Base-by-base conservation (phyloP, 2,888 invertebrate genomes). In the Neoaliturus tenellus region DNA sequence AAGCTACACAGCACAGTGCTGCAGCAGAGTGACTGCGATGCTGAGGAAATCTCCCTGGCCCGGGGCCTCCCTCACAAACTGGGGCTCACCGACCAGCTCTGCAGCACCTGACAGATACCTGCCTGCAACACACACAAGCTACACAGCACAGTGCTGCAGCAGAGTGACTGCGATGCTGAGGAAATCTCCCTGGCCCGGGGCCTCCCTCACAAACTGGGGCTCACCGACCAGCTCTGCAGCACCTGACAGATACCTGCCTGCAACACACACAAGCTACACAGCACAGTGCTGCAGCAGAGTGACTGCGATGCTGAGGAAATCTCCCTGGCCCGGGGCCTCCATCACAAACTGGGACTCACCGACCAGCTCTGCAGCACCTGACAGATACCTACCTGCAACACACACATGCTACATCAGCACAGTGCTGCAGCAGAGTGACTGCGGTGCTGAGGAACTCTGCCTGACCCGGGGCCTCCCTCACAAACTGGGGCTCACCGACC, bases 201-300 rank as follows among this genome's bases (percentile, higher is more conserved):
- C 71, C 6, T 80, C 80, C 28, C 48, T 33, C 23, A 84, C 51
- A 39, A 67, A 84, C 80, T 84, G 84, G n/a, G 84, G 84, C 44
- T 75, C 82, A 28, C 20, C 10, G 10, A 78, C 55, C 51, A 84
- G 71, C 25, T 84, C 82, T 23, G 31, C 67, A n/a, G 20, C 17
- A 17, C 78, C 58, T 6, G 55, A 62, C 17, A 82, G 39, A 28
- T 73, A 82, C n/a, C 41, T 28, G 48, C 58, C 82, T 82, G 28
- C 28, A 80, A 81, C 51, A 25, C 71, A 71, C 3, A 33, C 23
- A 14, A 3, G 6, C 48, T 14, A 8, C n/a, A 55, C 23, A 20
- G 25, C 84, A 62, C 85, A 85, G 8, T 73, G 75, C 20, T 87
- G 83, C 58, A 87, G 84, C 67, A 86, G 73, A 41, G 48, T 82